These are phyloP conservation scores for Volucella inanis DNA, from an alignment of 2,888 invertebrate genomes.

Conservation along the genomic window DNA sequence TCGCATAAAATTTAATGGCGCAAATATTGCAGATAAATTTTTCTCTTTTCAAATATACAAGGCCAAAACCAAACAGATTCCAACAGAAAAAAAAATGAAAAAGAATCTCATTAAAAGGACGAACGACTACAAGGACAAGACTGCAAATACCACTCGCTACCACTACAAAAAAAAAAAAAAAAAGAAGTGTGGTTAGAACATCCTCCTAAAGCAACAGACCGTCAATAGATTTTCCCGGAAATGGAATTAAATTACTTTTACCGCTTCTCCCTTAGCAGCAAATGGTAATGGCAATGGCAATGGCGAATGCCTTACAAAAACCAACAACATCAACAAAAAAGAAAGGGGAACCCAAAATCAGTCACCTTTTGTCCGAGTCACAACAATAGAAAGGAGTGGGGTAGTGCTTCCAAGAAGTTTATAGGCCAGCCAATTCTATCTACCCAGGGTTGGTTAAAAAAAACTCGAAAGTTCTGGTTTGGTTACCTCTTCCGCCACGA, in stretches of 20 bases:
- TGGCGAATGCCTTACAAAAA: too few species aligned
- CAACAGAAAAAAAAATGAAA: neutral
- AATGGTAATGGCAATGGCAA: too few species aligned
- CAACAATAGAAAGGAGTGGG: conserved; percentile 42
- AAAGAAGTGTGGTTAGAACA: conserved; percentile 32
- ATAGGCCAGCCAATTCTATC: conserved; percentile 57
- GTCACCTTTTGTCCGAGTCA: conserved; percentile 61
- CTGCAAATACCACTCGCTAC: too few species aligned
- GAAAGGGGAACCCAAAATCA: conserved; percentile 42
- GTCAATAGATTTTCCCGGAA: conserved; percentile 48
- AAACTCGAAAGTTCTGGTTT: conserved; percentile 9
- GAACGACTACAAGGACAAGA: neutral
- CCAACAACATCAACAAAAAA: neutral
- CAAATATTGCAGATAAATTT: conserved; percentile 70
- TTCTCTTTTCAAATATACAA: neutral
- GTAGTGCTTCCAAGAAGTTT: neutral
- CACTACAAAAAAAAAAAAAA: too few species aligned
- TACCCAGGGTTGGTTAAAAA: conserved; percentile 7
- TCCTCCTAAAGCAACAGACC: conserved; percentile 52
- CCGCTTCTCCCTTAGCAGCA: neutral
- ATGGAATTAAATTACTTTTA: conserved; percentile 69
- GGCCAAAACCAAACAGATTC: conserved; percentile 17
- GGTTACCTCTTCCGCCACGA: conserved; percentile 34
- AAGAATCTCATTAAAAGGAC: conserved; percentile 25
- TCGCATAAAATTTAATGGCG: conserved; percentile 71